Percentiles rank a stretch among this genome's conserved stretches.
Conservation (phyloP, 2,888 invertebrate species). For the Stenotaenia linearis region DNA sequence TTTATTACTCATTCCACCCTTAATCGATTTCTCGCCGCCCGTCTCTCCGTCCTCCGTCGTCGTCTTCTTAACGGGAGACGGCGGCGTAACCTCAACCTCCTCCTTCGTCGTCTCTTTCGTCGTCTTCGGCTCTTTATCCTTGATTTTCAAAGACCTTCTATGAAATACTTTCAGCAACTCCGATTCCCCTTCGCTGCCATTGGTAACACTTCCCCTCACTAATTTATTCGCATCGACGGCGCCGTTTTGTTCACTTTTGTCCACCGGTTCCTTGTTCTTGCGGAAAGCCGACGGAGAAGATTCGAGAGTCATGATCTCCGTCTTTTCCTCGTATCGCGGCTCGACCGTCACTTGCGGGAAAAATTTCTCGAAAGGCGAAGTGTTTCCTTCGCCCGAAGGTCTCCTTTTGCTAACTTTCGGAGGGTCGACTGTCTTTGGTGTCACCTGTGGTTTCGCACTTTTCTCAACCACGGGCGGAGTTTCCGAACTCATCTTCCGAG, state of each 20-base stretch:
- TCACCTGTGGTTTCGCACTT: background rate
- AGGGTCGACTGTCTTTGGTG: background rate
- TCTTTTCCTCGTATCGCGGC: background rate
- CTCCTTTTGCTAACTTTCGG: background rate
- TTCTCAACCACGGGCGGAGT: background rate
- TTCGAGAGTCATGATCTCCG: background rate
- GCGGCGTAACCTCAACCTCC: background rate
- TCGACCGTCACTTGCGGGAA: background rate
- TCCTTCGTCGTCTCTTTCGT: background rate
- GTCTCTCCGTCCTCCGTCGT: background rate
- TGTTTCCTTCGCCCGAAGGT: background rate
- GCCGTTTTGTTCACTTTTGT: background rate
- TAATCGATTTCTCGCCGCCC: background rate
- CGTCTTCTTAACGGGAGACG: background rate
- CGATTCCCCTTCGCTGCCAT: slow-evolving; percentile 59
- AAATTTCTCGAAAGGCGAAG: background rate
- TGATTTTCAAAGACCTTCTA: slow-evolving; percentile 69
- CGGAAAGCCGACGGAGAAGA: background rate
- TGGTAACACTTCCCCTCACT: background rate
- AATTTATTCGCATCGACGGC: background rate
- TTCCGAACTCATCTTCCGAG: background rate
- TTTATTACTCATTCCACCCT: slow-evolving; percentile 15
- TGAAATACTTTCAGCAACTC: slow-evolving; percentile 78
- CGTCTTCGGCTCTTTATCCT: slow-evolving; percentile 57
- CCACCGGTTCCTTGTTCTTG: background rate